Evolutionary conservation across 2,797 vertebrate species (phyloP), one percentile per base, ranked within the genome.

Genomic region (Morus bassanus): DNA sequence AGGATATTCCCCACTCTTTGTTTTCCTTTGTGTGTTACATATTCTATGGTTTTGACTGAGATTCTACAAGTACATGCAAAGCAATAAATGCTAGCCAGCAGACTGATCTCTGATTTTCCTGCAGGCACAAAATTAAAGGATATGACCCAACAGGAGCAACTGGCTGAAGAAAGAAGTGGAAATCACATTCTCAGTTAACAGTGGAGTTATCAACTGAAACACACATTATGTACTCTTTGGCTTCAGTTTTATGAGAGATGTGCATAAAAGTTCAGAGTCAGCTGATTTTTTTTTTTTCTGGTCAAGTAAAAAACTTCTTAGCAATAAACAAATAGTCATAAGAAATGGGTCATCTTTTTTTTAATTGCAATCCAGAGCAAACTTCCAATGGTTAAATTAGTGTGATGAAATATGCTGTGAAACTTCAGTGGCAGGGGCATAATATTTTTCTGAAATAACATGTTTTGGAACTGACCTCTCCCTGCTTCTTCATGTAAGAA

Each of bases 1-100:
- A 94, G 80, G 78, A 95, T 94, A 88, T 93, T 92, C 75, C 37
- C 57, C 60, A 41, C 27, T 78, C 63, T 94, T 94, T 88, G 69
- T 93, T 95, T 68, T 92, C 41, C 30, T 94, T 88, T 92, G 18
- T 76, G 41, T 74, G 53, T 59, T 89, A 74, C 56, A 68, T 21
- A 48, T 85, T 82, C 48, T 76, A 63, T 30, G 37, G 30, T 37
- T 91, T 87, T 89, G 63, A 60, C 21, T 57, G 43, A 59, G 28
- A 64, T 72, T 64, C 70, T 69, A 25, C 60, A 89, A 85, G 94
- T 80, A 70, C 41, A 22, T 72, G 30, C 81, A 95, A 91, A 96
- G 53, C 53, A 85, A n/a, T 35, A 59, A 89, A 80, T 5, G 0
- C 28, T 33, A 80, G 37, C 31, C 61, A 95, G 53, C 12, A 80